Evolutionary conservation across 1,140 invertebrate species (phyloP).

Genomic region (honey bee (Apis mellifera)): Amel_HAv3.1 CM009932.2:3216501-3217000

Average conservation of each 20-base stretch:
- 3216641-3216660: background rate
- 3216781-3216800: background rate
- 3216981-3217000: no score
- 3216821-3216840: background rate
- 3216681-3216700: slow-evolving; percentile 2
- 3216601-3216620: slow-evolving; percentile 20
- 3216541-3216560: slow-evolving; percentile 71
- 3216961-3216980: background rate
- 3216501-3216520: slow-evolving; percentile 49
- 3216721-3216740: slow-evolving; percentile 51
- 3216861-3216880: slow-evolving; percentile 28
- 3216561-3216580: slow-evolving; percentile 71
- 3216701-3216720: slow-evolving; percentile 45
- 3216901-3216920: background rate
- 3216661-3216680: background rate
- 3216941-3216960: background rate
- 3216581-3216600: slow-evolving; percentile 60
- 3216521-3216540: slow-evolving; percentile 50
- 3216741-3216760: slow-evolving; percentile 50
- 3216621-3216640: background rate
- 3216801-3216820: background rate
- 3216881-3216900: slow-evolving; percentile 8
- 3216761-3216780: slow-evolving; percentile 36
- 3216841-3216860: slow-evolving; percentile 61
- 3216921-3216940: background rate